Conservation (phyloP, 1,140 invertebrate genomes). For the Heliconius melpomene region DNA sequence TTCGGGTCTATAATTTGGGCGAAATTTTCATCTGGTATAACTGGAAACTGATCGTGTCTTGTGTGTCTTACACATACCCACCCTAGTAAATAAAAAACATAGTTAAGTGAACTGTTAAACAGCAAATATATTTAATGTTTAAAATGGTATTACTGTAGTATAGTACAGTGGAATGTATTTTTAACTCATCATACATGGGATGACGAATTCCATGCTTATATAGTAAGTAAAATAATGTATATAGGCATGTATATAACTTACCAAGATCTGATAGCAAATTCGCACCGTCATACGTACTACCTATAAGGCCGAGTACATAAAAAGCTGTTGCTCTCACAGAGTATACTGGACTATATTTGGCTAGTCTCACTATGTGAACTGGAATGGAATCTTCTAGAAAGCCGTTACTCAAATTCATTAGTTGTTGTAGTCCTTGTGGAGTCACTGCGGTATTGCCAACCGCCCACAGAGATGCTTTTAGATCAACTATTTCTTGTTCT, state of each 20-base stretch:
- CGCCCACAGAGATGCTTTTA: slow-evolving; percentile 96
- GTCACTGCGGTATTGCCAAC: slow-evolving; percentile 92
- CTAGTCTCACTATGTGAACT: slow-evolving; percentile 88
- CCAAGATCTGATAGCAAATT: slow-evolving; percentile 87
- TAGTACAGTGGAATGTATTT: no score
- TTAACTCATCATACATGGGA: no score
- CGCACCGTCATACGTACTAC: slow-evolving; percentile 90
- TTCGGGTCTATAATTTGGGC: slow-evolving; percentile 55
- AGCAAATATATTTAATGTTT: background rate
- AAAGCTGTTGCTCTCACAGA: slow-evolving; percentile 94
- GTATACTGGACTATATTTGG: slow-evolving; percentile 90
- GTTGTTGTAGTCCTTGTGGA: slow-evolving; percentile 86
- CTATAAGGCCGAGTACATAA: slow-evolving; percentile 92
- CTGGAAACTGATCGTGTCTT: slow-evolving; percentile 91
- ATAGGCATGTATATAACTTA: slow-evolving; percentile 55
- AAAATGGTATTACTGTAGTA: no score
- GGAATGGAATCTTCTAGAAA: slow-evolving; percentile 82
- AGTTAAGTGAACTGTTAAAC: background rate
- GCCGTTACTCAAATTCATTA: slow-evolving; percentile 78
- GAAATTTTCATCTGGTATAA: slow-evolving; percentile 86
- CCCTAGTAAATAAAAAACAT: slow-evolving; percentile 68
- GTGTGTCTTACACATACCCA: slow-evolving; percentile 93
- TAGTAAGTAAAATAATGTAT: background rate
- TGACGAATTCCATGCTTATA: no score
- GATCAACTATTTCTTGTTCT: slow-evolving; percentile 85